Evolutionary conservation across 92 coral and sea anemone genomes (phyloP), one percentile per base, ranked within the genome.

Genomic region (Palythoa caribaeorum): DNA sequence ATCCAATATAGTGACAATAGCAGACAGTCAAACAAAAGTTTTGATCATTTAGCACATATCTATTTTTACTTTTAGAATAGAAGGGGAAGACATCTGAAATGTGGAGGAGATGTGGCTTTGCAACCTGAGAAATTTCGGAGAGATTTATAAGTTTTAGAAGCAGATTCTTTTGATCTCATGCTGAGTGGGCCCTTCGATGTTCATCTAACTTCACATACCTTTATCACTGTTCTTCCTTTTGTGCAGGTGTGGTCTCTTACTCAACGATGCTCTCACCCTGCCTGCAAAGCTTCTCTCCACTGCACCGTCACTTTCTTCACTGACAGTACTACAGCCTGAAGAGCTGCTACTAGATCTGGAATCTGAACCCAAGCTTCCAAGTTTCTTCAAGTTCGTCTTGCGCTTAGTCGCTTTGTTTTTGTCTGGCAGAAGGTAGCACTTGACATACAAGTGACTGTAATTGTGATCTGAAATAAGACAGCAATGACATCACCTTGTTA

Each of bases 401-500:
- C 96, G 79, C 50, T 97, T 97, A 28, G 95, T 92, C 10, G 89
- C 89, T 77, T 94, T 95, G 76, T 83, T 54, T 38, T 92, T 91
- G 88, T 95, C 96, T 6, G 99, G 98, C 38, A 94, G 77, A 15
- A 97, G 90, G 87, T 96, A 94, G 57, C 93, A 86, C 91, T 97
- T 97, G 7, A 95, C 92, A 65, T 97, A 97, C 53, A 97, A 38
- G 47, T 92, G 94, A 16, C 96, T 87, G 81, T 84, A 91, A 80
- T 94, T 96, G 88, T 95, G 98, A 51, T 55, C 98, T 94, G 88
- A 74, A 36, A 86, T 66, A 54, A 65, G 3, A 63, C 20, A 7
- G n/a, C 20, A 63, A 16, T n/a, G 15, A 57, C 12, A 3, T 57
- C 28, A 28, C 28, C 0, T 59, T 13, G 65, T 59, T 19, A 59